Conservation (phyloP, 2,113 vertebrate genomes). For the Halcyon malimbica region DNA sequence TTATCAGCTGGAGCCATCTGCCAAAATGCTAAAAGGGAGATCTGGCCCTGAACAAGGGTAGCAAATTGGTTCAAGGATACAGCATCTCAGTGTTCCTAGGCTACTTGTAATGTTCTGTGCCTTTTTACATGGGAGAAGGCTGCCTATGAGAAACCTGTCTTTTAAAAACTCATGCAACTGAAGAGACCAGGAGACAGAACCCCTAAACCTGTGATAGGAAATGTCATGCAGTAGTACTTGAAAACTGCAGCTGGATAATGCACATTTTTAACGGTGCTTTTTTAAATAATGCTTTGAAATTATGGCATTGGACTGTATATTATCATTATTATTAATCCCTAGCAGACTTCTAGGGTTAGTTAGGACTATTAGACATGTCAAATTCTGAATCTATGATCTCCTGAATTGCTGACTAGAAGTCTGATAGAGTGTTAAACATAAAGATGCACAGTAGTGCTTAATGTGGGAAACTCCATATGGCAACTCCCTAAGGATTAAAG, state of each 20-base stretch:
- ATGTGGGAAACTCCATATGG: neutral
- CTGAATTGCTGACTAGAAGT: neutral
- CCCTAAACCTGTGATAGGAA: neutral
- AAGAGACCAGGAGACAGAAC: neutral
- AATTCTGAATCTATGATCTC: neutral
- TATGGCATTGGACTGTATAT: neutral
- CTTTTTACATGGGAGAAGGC: neutral
- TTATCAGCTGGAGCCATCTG: neutral
- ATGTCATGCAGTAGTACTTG: neutral
- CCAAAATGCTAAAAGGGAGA: neutral
- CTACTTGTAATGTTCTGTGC: neutral
- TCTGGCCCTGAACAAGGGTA: neutral
- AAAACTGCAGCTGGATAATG: neutral
- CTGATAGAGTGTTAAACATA: neutral
- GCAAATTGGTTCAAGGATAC: neutral
- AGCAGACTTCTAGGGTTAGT: neutral
- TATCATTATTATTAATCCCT: neutral
- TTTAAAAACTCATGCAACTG: neutral
- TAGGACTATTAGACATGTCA: neutral
- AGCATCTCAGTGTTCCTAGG: neutral
- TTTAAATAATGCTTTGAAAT: neutral
- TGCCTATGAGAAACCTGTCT: neutral
- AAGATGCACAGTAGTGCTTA: neutral
- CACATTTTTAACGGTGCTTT: neutral
- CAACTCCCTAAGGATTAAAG: neutral